Evolutionary conservation across 1,140 invertebrate genomes (phyloP).

Genomic region (Eupristina koningsbergeri): DNA sequence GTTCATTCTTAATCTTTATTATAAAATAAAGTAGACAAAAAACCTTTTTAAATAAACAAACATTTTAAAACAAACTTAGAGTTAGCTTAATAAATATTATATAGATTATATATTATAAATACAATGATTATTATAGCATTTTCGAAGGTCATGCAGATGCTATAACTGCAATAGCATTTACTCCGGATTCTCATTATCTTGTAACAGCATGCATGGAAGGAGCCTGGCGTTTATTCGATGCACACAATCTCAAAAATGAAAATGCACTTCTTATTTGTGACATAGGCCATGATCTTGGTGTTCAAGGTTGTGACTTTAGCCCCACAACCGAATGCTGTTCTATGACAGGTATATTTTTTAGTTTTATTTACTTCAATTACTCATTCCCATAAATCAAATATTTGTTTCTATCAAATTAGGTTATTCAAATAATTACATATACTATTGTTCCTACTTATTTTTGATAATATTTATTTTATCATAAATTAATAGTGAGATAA

Average conservation of each 20-base stretch:
- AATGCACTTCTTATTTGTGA: conserved; percentile 66
- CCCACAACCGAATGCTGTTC: conserved; percentile 69
- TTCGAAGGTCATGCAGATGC: conserved; percentile 76
- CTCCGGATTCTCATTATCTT: conserved; percentile 78
- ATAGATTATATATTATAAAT: too few species aligned
- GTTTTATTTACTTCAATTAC: background rate
- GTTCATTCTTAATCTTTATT: too few species aligned
- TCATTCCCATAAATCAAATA: too few species aligned
- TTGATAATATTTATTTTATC: too few species aligned
- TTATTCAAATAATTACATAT: too few species aligned
- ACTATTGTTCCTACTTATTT: too few species aligned
- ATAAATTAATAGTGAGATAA: too few species aligned
- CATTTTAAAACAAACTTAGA: too few species aligned
- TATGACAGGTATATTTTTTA: conserved; percentile 53
- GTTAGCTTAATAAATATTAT: too few species aligned
- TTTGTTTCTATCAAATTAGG: background rate
- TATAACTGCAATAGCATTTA: conserved; percentile 78
- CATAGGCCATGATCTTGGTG: conserved; percentile 82
- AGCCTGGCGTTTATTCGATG: conserved; percentile 73
- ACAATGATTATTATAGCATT: conserved; percentile 61
- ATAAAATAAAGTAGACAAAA: too few species aligned
- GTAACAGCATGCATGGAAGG: conserved; percentile 79
- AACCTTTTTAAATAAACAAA: too few species aligned
- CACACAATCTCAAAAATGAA: background rate
- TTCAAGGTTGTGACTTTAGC: conserved; percentile 79